phyloP scores from a whole-genome alignment of 2,797 vertebrate genomes.

The Pterois miles region DNA sequence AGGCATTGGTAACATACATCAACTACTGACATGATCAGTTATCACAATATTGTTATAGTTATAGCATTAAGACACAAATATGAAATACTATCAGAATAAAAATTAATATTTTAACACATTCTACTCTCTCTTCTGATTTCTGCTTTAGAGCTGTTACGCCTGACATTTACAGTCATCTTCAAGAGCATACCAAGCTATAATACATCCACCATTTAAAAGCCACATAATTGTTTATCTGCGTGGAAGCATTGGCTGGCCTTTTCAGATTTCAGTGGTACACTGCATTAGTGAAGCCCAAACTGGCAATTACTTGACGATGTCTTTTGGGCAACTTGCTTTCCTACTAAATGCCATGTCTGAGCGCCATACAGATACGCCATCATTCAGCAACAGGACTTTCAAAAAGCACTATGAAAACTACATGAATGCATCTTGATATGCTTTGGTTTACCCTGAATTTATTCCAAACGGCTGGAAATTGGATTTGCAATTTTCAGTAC shows the following conservation, averaged over 20 bases:
- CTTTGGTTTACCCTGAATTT: constrained; percentile 28
- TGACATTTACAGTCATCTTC: constrained; percentile 85
- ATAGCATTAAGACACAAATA: background rate
- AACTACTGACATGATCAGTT: background rate
- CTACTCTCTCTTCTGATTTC: constrained; percentile 54
- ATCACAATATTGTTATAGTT: background rate
- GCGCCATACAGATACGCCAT: constrained; percentile 62
- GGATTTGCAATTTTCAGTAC: background rate
- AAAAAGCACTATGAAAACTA: constrained; percentile 36
- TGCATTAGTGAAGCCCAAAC: constrained; percentile 85
- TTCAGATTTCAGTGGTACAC: constrained; percentile 79
- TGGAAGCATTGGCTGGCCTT: constrained; percentile 83
- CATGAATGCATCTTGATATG: constrained; percentile 37
- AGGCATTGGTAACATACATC: background rate
- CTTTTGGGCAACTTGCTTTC: constrained; percentile 79
- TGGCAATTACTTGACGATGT: constrained; percentile 82
- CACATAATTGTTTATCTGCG: constrained; percentile 85
- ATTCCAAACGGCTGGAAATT: constrained; percentile 22
- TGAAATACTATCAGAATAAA: constrained; percentile 16
- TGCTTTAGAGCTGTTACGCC: constrained; percentile 73
- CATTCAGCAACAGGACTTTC: constrained; percentile 54
- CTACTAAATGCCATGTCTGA: constrained; percentile 80
- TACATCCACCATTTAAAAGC: constrained; percentile 80
- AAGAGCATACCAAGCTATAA: constrained; percentile 78
- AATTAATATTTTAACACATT: constrained; percentile 31